phyloP scores from a whole-genome alignment of 2,888 invertebrate species.

The Sesamia inferens region DNA sequence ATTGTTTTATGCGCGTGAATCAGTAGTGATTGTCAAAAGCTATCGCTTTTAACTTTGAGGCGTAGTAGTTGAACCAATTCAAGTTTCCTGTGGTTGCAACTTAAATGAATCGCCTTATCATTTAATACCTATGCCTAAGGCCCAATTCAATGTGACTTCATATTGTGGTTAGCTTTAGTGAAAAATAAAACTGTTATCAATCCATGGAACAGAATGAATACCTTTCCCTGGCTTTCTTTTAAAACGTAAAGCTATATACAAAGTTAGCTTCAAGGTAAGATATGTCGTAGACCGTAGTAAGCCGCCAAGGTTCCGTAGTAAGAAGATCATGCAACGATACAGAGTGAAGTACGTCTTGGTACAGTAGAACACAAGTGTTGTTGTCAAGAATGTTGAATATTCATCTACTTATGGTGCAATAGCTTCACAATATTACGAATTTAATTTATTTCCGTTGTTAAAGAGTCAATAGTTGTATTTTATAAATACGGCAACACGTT shows the following conservation, averaged over 20 bases:
- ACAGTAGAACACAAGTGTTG: constrained; percentile 32
- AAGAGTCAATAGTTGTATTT: constrained; percentile 36
- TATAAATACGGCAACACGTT: constrained; percentile 44
- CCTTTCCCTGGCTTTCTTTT: constrained; percentile 6
- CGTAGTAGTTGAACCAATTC: not conserved
- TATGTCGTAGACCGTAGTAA: constrained; percentile 20
- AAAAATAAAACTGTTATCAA: not conserved
- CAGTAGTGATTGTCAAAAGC: constrained; percentile 19
- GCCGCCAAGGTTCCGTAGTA: constrained; percentile 51
- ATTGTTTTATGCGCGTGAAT: constrained; percentile 38
- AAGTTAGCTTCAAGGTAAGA: constrained; percentile 49
- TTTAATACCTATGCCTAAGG: not conserved
- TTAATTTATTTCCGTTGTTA: constrained; percentile 41
- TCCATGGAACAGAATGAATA: not conserved
- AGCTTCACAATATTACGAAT: constrained; percentile 39
- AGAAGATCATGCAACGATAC: constrained; percentile 50
- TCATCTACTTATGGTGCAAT: constrained; percentile 48
- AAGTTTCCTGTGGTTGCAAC: not conserved
- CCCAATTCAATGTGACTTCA: not conserved
- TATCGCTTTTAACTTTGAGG: constrained; percentile 3
- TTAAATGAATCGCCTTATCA: not conserved
- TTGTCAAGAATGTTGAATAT: constrained; percentile 43
- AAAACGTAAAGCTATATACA: not conserved
- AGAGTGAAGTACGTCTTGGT: constrained; percentile 54
- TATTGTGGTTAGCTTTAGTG: not conserved